phyloP scores from a whole-genome alignment of 2,888 invertebrate genomes.

The Dasysyrphus tricinctus region DNA sequence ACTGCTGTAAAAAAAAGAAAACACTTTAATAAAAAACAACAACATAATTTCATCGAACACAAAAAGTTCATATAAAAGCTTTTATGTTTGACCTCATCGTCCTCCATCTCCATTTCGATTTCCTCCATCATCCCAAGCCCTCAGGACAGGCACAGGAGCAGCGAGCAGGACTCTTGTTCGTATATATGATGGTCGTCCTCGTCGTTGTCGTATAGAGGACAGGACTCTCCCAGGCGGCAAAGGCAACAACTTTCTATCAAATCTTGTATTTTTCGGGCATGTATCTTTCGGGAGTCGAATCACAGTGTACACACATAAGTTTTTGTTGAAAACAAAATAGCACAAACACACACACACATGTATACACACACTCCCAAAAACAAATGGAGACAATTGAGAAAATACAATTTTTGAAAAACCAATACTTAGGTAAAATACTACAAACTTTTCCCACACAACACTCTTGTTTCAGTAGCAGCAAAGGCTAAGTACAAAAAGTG shows the following conservation, averaged over 20 bases:
- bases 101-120: constrained; percentile 13
- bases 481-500: constrained; percentile 1
- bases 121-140: not conserved
- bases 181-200: not conserved
- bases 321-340: not conserved
- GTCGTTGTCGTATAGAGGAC: not conserved
- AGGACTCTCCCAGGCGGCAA: constrained; percentile 59
- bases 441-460: constrained; percentile 45
- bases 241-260: constrained; percentile 63
- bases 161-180: not conserved
- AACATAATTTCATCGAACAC: constrained; percentile 59
- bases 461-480: constrained; percentile 38
- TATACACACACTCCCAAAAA: not conserved
- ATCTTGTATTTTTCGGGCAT: constrained; percentile 70
- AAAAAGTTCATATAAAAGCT: constrained; percentile 73
- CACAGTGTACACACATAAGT: constrained; percentile 20
- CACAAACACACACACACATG: not conserved
- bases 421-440: constrained; percentile 53
- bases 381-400: constrained; percentile 35
- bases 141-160: not conserved
- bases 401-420: constrained; percentile 28
- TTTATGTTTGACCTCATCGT: constrained; percentile 69
- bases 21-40: constrained; percentile 43
- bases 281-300: constrained; percentile 70
- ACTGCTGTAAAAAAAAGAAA: constrained; percentile 29